Conservation (phyloP, 2,888 invertebrate genomes). For the Aphrophora alni region DNA sequence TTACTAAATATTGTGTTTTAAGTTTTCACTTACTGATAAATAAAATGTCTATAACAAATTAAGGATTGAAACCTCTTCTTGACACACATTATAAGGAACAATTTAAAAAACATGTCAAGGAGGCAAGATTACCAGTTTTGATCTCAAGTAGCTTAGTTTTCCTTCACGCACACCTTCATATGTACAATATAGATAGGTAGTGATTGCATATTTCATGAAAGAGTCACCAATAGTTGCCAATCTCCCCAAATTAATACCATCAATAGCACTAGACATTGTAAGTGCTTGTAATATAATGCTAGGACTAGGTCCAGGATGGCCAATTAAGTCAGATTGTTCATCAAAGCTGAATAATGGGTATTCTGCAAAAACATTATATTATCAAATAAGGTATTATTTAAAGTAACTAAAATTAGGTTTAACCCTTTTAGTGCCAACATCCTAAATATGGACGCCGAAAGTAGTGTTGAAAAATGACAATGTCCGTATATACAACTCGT, state of each 20-base stretch:
- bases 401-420: no score
- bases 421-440: no score
- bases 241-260: constrained; percentile 96
- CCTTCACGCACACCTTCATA: constrained; percentile 98
- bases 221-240: constrained; percentile 99
- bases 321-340: constrained; percentile 77
- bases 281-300: constrained; percentile 92
- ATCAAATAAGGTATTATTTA: no score
- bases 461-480: no score
- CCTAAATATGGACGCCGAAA: no score
- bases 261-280: constrained; percentile 99
- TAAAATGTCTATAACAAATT: no score
- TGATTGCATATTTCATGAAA: constrained; percentile 97
- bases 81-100: no score
- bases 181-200: constrained; percentile 94
- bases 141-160: constrained; percentile 93
- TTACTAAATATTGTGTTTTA: no score
- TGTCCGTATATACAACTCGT: no score
- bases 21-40: no score
- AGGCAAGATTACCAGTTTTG: constrained; percentile 80
- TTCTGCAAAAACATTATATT: neutral
- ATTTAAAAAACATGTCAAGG: no score
- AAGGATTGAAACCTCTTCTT: no score
- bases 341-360: constrained; percentile 74
- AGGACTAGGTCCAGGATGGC: constrained; percentile 92